These are phyloP conservation scores for Onychostoma macrolepis DNA, from an alignment of 2,113 vertebrate species.

Conservation along the genomic window DNA sequence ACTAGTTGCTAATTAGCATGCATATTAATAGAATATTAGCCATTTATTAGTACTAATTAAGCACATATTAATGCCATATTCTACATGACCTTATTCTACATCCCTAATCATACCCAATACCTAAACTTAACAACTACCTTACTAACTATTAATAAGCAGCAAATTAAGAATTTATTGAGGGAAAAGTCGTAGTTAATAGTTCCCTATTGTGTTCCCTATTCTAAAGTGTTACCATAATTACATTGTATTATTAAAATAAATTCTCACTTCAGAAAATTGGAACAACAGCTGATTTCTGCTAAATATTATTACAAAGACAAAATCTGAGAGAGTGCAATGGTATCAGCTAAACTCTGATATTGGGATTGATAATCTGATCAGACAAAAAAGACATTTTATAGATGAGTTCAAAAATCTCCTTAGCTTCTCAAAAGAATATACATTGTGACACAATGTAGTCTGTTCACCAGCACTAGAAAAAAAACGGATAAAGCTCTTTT, in stretches of 20 bases:
- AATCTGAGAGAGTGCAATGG: neutral
- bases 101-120: too few relatives aligned
- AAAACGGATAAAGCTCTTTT: neutral
- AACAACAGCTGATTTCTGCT: neutral
- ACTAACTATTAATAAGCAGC: too few relatives aligned
- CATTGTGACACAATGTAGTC: neutral
- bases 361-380: neutral
- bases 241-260: neutral
- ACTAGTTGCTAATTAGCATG: too few relatives aligned
- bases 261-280: neutral
- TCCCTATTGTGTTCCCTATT: too few relatives aligned
- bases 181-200: too few relatives aligned
- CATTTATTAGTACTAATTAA: too few relatives aligned
- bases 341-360: neutral
- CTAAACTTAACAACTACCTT: too few relatives aligned
- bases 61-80: too few relatives aligned
- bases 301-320: neutral
- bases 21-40: too few relatives aligned
- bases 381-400: neutral
- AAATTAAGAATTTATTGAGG: too few relatives aligned
- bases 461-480: neutral
- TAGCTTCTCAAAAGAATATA: neutral
- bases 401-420: neutral
- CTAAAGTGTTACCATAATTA: too few relatives aligned
- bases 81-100: too few relatives aligned